phyloP scores from a whole-genome alignment of 1,140 invertebrate genomes.

The Homalodisca vitripennis region DNA sequence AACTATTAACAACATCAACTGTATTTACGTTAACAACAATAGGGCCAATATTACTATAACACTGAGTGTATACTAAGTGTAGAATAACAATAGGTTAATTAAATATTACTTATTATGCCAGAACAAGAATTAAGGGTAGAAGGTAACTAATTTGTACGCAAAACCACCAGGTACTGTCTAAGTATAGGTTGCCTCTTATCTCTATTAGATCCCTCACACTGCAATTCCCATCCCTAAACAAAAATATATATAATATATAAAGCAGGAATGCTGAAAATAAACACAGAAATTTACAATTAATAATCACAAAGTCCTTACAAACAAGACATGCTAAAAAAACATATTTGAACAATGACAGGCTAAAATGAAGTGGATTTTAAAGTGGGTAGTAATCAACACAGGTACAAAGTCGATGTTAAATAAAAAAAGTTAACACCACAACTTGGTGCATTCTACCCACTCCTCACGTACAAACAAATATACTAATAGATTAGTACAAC shows the following conservation, averaged over 20 bases:
- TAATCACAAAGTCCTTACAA: background rate
- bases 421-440: background rate
- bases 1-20: constrained; percentile 19
- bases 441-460: constrained; percentile 9
- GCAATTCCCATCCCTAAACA: background rate
- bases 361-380: constrained; percentile 5
- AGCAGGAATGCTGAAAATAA: constrained; percentile 24
- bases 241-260: constrained; percentile 4
- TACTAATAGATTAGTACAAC: background rate
- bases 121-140: constrained; percentile 4
- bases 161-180: constrained; percentile 29
- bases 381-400: background rate
- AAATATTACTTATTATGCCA: background rate
- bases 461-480: constrained; percentile 4
- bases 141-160: constrained; percentile 34
- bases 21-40: background rate
- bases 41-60: background rate
- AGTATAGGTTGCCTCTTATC: constrained; percentile 14
- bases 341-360: constrained; percentile 10
- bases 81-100: background rate
- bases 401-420: too few relatives aligned
- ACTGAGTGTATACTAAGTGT: background rate
- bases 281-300: constrained; percentile 8
- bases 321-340: background rate
- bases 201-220: constrained; percentile 3